Base-by-base conservation (phyloP, 2,113 vertebrate genomes). In the Xenopus laevis region DNA sequence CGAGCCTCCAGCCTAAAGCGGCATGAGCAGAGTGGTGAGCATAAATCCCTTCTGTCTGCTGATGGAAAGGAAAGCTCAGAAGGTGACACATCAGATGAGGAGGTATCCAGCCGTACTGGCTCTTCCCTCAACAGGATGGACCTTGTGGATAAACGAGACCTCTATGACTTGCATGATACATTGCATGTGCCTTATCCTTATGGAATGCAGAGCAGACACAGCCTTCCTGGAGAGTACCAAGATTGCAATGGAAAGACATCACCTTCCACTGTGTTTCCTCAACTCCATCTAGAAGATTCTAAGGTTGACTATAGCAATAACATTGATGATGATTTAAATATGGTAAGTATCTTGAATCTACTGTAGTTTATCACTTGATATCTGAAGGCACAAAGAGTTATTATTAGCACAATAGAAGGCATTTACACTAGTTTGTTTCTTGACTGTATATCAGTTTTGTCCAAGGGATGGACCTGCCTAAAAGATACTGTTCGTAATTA, bases 191-290 rank as follows among this genome's bases (percentile, higher is more conserved):
- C 89, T 0, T 91, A 88, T 65, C 83, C 94, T 45, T 90, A 94
- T 82, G 91, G 94, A 70, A 93, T 92, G 8, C 90, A 93, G 82
- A 98, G 94, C 5, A 90, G 94, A 84, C 91, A 93, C 83, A 94
- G 94, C 88, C 79, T 85, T 0, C 17, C 87, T 40, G 83, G 88
- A 0, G 93, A 94, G 78, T 92, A 93, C 82, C 92, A 88, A 40
- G 95, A 95, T 84, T 97, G 96, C 83, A 98, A 98, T 0, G 96
- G 97, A 78, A 98, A 97, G 78, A 94, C 93, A 0, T 89, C 93
- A 30, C 84, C 93, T 27, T 27, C 23, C 23, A 27, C 23, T 70
- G 78, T 89, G 78, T 78, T 91, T 33, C 89, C 85, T 4, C 92
- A 91, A 57, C 86, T 93, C 13, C 92, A 85, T 11, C 66, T 93